These are phyloP conservation scores for Portunus trituberculatus DNA, from an alignment of 1,140 invertebrate genomes.

Conservation along the genomic window DNA sequence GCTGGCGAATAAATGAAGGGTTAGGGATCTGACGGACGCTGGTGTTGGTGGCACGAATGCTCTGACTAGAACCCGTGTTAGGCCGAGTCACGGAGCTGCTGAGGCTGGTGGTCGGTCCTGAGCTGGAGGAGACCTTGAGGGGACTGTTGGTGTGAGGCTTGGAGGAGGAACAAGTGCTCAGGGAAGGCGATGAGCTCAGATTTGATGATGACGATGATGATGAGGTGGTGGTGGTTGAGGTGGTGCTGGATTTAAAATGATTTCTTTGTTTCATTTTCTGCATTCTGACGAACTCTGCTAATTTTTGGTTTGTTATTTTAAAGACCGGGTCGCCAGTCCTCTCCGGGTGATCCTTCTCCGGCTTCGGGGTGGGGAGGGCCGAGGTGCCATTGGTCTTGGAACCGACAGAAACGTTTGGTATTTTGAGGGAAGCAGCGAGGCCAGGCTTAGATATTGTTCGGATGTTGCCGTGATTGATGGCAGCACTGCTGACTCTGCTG, in stretches of 20 bases:
- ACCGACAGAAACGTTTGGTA: slow-evolving; percentile 59
- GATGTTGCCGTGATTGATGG: slow-evolving; percentile 55
- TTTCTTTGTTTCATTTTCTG: slow-evolving; percentile 75
- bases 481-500: slow-evolving; percentile 44
- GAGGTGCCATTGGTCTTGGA: slow-evolving; percentile 65
- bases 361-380: slow-evolving; percentile 29
- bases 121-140: slow-evolving; percentile 45
- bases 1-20: slow-evolving; percentile 76
- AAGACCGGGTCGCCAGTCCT: slow-evolving; percentile 76
- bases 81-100: slow-evolving; percentile 22
- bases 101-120: slow-evolving; percentile 27
- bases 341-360: slow-evolving; percentile 64
- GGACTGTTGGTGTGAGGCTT: slow-evolving; percentile 31
- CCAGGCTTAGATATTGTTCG: slow-evolving; percentile 58
- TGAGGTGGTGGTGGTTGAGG: slow-evolving; percentile 45
- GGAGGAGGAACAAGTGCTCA: neutral
- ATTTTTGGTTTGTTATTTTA: slow-evolving; percentile 77
- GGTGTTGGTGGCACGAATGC: slow-evolving; percentile 75
- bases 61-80: slow-evolving; percentile 52
- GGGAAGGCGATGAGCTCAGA: slow-evolving; percentile 34
- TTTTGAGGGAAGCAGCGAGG: slow-evolving; percentile 68
- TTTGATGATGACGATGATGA: slow-evolving; percentile 17
- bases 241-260: slow-evolving; percentile 47
- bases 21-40: slow-evolving; percentile 78
- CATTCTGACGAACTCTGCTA: slow-evolving; percentile 73